Evolutionary conservation across 2,888 invertebrate species (phyloP).

Genomic region (Patella ulyssiponensis): DNA sequence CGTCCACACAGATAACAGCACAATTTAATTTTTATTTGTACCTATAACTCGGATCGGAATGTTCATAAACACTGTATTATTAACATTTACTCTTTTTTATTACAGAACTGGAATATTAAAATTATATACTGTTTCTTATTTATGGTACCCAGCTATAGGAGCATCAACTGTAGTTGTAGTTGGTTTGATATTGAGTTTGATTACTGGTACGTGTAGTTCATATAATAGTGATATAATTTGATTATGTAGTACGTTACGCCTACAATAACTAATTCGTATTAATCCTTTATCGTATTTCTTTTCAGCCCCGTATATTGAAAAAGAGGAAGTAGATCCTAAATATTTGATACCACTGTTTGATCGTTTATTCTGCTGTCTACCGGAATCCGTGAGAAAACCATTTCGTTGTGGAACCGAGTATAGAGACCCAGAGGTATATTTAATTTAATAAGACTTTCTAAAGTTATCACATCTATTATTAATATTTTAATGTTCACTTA

Average conservation of each 20-base stretch:
- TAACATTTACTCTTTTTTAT: not conserved
- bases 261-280: no score
- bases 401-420: not conserved
- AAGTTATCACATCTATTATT: no score
- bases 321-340: slow-evolving; percentile 17
- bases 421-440: slow-evolving; percentile 6
- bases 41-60: not conserved
- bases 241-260: no score
- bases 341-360: slow-evolving; percentile 21
- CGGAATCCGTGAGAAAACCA: not conserved
- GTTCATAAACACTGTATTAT: no score
- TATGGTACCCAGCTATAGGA: slow-evolving; percentile 32
- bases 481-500: no score
- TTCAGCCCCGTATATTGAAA: not conserved
- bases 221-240: not conserved
- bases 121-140: slow-evolving; percentile 28
- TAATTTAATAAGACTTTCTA: no score
- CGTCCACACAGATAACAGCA: no score
- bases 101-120: not conserved
- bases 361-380: slow-evolving; percentile 19
- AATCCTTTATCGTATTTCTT: no score
- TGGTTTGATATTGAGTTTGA: slow-evolving; percentile 29
- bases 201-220: slow-evolving; percentile 17
- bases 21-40: no score
- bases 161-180: slow-evolving; percentile 22